Evolutionary conservation across 1,140 invertebrate species (phyloP), one percentile per base, ranked within the genome.

Genomic region (Brachionus sp.): DNA sequence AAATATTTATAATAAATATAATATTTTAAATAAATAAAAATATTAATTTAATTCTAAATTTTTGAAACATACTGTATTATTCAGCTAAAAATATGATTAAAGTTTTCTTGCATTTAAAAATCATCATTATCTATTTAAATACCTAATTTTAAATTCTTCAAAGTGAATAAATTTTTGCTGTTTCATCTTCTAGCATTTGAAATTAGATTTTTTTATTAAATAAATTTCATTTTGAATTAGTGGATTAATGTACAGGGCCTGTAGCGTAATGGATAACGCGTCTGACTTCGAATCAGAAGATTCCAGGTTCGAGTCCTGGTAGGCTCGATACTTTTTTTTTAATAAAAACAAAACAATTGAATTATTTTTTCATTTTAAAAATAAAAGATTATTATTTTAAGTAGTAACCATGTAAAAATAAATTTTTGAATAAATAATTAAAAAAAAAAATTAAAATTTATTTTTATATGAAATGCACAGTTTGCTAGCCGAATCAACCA

Each of bases 201-300:
- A n/a, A n/a, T n/a, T n/a, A n/a, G n/a, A n/a, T n/a, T n/a, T n/a
- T n/a, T n/a, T n/a, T n/a, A 29, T 29, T 29, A 29, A 29, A 2
- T 29, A 42, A 42, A 42, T 42, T 1, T 10, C 5, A 3, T 42
- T 42, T 13, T 10, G 39, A 42, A 42, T 42, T 13, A 42, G 12
- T 1, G 12, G 39, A 42, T 42, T 42, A 57, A 57, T 19, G 23
- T 57, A 57, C 6, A 7, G 62, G 62, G 62, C 62, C 62, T 64
- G 62, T 64, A 64, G 66, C 66, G 66, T 70, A 70, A 78, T 78
- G 75, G 75, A 78, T 78, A 78, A 78, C 75, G 75, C 75, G 75
- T 78, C 75, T 78, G 75, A 78, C 75, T 78, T 78, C 75, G 75
- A 78, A 78, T 78, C 75, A 78, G 75, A 78, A 78, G 75, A 78